A percentile compares a stretch with the other conserved stretches of the same genome.
These are phyloP conservation scores for Chionoecetes opilio DNA, from an alignment of 1,140 invertebrate species.

Conservation along the genomic window DNA sequence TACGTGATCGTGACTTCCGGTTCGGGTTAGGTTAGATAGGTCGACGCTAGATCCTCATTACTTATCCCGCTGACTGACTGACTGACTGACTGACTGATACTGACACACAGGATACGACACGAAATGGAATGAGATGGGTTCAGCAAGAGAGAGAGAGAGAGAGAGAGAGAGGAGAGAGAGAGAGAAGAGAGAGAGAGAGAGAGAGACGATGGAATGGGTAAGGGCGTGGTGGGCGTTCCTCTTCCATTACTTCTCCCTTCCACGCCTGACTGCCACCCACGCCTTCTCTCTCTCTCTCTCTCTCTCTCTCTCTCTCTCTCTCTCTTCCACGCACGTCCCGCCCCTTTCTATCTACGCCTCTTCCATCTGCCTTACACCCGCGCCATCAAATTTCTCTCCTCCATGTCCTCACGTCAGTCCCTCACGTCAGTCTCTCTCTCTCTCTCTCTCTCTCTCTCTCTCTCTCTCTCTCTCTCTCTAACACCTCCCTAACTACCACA, in stretches of 20 bases:
- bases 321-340: background rate
- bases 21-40: too few relatives aligned
- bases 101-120: background rate
- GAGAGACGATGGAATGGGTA: background rate
- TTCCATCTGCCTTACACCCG: background rate
- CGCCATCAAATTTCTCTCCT: background rate
- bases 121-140: too few relatives aligned
- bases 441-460: background rate
- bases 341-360: background rate
- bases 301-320: background rate
- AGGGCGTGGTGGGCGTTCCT: background rate
- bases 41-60: background rate
- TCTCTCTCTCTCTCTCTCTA: background rate
- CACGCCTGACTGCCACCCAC: background rate
- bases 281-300: background rate
- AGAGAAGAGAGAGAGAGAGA: background rate
- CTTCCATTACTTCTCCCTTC: background rate
- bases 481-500: too few relatives aligned
- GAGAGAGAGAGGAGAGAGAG: background rate
- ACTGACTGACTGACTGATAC: background rate
- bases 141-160: background rate
- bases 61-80: background rate
- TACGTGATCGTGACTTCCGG: conserved; percentile 5
- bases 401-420: background rate
- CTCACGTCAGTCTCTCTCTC: background rate